Percentiles rank a stretch among this genome's conserved stretches.
These are phyloP conservation scores for Puma concolor DNA, from an alignment of 2,113 vertebrate species.

Conservation along the genomic window DNA sequence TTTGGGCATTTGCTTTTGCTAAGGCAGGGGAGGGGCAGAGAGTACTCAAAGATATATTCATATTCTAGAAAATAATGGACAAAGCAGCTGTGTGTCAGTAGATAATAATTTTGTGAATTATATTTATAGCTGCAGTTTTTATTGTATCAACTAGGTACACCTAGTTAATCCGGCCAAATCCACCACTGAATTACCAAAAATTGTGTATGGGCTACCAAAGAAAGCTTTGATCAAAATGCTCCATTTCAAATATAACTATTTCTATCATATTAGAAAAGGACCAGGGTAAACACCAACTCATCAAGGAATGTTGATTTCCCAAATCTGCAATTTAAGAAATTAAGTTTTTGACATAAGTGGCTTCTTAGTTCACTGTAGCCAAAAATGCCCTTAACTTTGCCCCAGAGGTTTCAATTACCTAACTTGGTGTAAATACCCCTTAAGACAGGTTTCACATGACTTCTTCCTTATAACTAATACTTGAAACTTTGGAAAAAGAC, in stretches of 20 bases:
- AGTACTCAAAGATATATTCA: not conserved
- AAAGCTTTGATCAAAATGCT: not conserved
- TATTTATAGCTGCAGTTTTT: not conserved
- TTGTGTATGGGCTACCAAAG: not conserved
- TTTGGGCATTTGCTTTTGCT: not conserved
- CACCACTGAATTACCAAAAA: not conserved
- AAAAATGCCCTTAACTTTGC: not conserved
- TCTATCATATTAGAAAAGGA: not conserved
- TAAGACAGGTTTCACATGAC: not conserved
- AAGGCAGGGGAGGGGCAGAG: not conserved
- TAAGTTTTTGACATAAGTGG: not conserved
- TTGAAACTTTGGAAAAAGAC: slow-evolving; percentile 16
- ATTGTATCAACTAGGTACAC: not conserved
- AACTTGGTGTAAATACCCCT: not conserved
- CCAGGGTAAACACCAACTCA: not conserved
- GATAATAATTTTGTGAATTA: slow-evolving; percentile 33
- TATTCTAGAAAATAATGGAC: not conserved
- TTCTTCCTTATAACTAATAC: not conserved
- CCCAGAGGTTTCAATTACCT: not conserved
- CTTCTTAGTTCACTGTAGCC: not conserved
- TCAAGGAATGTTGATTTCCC: slow-evolving; percentile 4
- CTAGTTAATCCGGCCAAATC: slow-evolving; percentile 20
- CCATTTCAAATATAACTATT: not conserved
- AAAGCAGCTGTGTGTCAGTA: not conserved
- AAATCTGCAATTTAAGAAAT: slow-evolving; percentile 29